phyloP scores from a whole-genome alignment of 2,113 vertebrate genomes.

The Ivindomyrus marchei region DNA sequence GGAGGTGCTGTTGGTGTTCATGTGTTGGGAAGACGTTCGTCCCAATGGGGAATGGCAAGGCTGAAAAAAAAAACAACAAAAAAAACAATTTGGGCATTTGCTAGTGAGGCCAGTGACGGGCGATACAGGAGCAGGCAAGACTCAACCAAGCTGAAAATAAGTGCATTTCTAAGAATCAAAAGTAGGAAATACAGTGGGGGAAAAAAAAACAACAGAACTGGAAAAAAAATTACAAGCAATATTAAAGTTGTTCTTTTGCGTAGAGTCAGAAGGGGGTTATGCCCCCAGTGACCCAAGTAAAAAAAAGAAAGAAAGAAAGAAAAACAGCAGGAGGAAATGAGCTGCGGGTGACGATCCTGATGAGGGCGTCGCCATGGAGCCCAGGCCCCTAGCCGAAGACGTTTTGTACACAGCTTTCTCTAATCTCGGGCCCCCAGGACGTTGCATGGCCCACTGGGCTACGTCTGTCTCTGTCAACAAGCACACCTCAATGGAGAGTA shows the following conservation, averaged over 20 bases:
- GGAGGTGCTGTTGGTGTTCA: neutral
- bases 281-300: neutral
- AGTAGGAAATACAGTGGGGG: neutral
- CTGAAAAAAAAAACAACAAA: too few relatives aligned
- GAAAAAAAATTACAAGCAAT: neutral
- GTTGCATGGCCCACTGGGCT: constrained; percentile 55
- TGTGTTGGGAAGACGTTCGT: neutral
- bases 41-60: neutral
- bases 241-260: neutral
- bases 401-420: constrained; percentile 46
- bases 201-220: neutral
- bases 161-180: neutral
- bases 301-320: neutral
- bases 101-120: neutral
- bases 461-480: constrained; percentile 58
- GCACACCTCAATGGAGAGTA: constrained; percentile 65
- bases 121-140: neutral
- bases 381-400: neutral
- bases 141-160: neutral
- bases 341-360: neutral
- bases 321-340: neutral
- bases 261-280: neutral
- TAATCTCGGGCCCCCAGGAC: constrained; percentile 64
- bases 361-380: neutral
- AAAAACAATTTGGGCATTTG: neutral